These are phyloP conservation scores for Hycleus cichorii DNA, from an alignment of 1,140 invertebrate species.

Conservation along the genomic window DNA sequence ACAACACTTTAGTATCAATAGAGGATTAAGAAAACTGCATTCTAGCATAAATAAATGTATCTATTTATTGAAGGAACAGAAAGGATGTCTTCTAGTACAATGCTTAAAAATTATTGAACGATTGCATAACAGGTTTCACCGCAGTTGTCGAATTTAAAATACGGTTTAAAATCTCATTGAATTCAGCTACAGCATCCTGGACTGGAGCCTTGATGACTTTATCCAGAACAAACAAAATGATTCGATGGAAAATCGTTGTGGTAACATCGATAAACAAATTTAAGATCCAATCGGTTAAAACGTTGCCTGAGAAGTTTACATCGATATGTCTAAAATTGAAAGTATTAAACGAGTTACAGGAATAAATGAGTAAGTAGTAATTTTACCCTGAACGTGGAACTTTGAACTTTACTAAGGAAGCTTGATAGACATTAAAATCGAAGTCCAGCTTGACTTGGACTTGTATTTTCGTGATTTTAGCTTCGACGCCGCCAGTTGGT, in stretches of 20 bases:
- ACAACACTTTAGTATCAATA: too few relatives aligned
- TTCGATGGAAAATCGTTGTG: slow-evolving; percentile 40
- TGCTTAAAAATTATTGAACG: too few relatives aligned
- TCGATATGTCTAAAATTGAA: slow-evolving; percentile 24
- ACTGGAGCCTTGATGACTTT: not conserved
- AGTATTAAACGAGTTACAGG: not conserved
- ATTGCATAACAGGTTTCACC: too few relatives aligned
- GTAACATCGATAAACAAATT: slow-evolving; percentile 42
- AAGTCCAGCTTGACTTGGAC: slow-evolving; percentile 1
- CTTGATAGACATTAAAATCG: not conserved
- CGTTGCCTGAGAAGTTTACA: slow-evolving; percentile 43
- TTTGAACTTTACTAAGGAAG: slow-evolving; percentile 3
- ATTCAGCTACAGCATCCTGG: not conserved
- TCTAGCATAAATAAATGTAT: too few relatives aligned
- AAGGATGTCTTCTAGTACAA: too few relatives aligned
- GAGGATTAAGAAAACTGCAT: too few relatives aligned
- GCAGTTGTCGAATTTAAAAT: slow-evolving; percentile 7
- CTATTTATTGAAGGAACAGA: too few relatives aligned
- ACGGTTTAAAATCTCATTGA: slow-evolving; percentile 13
- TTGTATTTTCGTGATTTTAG: slow-evolving; percentile 21
- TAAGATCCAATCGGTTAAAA: slow-evolving; percentile 42
- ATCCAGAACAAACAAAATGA: slow-evolving; percentile 33
- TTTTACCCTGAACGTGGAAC: slow-evolving; percentile 34
- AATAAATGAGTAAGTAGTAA: not conserved
- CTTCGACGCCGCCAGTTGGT: slow-evolving; percentile 42